phyloP scores from a whole-genome alignment of 2,113 vertebrate genomes.

The Lampris incognitus region DNA sequence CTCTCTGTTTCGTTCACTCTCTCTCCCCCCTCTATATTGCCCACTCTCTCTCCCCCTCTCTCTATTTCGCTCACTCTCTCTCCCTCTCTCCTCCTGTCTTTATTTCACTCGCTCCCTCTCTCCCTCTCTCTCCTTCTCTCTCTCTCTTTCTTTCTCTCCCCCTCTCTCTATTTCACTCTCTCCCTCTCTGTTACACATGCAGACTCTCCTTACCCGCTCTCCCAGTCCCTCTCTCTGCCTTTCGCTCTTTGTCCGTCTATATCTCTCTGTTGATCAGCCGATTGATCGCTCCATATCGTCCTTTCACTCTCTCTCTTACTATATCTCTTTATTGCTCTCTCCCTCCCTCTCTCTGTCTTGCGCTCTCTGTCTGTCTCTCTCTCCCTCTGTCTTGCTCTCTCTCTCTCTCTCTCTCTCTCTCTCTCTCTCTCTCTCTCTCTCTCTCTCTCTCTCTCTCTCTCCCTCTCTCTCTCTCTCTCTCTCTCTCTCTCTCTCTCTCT shows the following conservation, averaged over 20 bases:
- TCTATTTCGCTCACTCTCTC: neutral
- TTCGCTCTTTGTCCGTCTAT: no score
- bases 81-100: no score
- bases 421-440: slow-evolving; percentile 42
- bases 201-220: no score
- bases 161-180: slow-evolving; percentile 29
- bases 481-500: slow-evolving; percentile 70
- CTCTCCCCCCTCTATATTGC: slow-evolving; percentile 2
- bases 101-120: slow-evolving; percentile 30
- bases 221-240: no score
- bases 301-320: no score
- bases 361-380: slow-evolving; percentile 12
- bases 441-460: slow-evolving; percentile 56
- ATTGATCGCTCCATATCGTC: no score
- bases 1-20: neutral
- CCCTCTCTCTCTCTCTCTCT: slow-evolving; percentile 71
- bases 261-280: no score
- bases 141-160: neutral
- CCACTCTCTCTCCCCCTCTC: neutral
- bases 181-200: neutral
- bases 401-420: neutral
- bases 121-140: no score
- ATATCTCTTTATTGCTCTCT: neutral
- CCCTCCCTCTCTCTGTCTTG: slow-evolving; percentile 23
- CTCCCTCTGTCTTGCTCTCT: neutral